Evolutionary conservation across 2,113 vertebrate genomes (phyloP), one percentile per base, ranked within the genome.

Genomic region (Syngnathus scovelli): DNA sequence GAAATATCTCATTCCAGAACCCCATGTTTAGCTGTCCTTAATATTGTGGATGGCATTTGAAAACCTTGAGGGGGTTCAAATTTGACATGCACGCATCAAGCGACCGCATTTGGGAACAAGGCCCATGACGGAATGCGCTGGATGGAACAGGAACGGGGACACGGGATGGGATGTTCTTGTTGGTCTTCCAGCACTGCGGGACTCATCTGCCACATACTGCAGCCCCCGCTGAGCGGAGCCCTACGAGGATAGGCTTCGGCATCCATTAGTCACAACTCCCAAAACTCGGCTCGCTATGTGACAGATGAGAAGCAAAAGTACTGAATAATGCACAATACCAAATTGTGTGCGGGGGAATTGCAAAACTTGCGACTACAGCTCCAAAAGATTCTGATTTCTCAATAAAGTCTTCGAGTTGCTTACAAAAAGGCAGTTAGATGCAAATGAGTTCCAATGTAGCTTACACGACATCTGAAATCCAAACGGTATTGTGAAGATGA

Each of bases 241-340:
- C 59, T 11, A 41, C 21, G 39, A 43, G n/a, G 41, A 41, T 23
- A 23, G 39, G 43, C 38, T n/a, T 27, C 39, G 39, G 39, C 11
- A 15, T 62, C 61, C 18, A 44, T 62, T 62, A 23, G n/a, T 62
- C 61, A 62, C 19, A 62, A 44, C 39, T 61, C n/a, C 21, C 5
- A 21, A 62, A 62, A 62, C 5, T 44, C 23, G 61, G 39, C 43
- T 41, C 23, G 12, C 41, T 44, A 43, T 23, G n/a, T 62, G 61
- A 12, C 37, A 61, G 37, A 43, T 41, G 18, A 61, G 19, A 61
- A 13, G 39, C 39, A 44, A 43, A 62, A 27, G 12, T 44, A n/a
- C 39, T 62, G 10, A 62, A 62, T 44, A 62, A 62, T 62, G 61
- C 41, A 62, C 39, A 27, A 8, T 27, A 21, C 27, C n/a, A 23